Base-by-base conservation (phyloP, 2,888 invertebrate genomes). In the Ormia ochracea region DNA sequence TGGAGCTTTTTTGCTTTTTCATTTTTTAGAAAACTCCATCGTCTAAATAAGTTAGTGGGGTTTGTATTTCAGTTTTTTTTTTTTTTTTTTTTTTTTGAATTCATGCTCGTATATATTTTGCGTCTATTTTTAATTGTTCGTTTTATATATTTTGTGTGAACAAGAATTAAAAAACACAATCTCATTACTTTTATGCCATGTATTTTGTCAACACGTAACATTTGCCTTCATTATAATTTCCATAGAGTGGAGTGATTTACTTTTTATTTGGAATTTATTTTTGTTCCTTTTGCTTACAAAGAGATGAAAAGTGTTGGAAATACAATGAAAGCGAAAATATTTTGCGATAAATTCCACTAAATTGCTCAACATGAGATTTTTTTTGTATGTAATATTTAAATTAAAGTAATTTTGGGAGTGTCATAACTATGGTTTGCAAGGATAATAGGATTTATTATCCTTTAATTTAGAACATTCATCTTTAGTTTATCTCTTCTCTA, bases 131-230 rank as follows among this genome's bases (percentile, higher is more conserved):
- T 59, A n/a, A n/a, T 12, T 56, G 43, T 0, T 26, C 12, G 9
- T 2, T 66, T 17, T 2, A 23, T 59, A 1, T 36, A 38, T 54
- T 76, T 50, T 50, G 48, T 70, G 63, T 75, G 54, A 48, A 38
- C 66, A 23, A 38, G 4, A 77, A 77, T 72, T 59, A 80, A 68
- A 69, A 78, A 74, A 23, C 83, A 86, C 85, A 86, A 83, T 86
- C 87, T 87, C 87, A 87, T 87, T 87, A 87, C 86, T 87, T 87
- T 84, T 68, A 80, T 76, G 76, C 76, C 68, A 84, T 85, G 86
- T 85, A 85, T 86, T 87, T 87, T 86, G 86, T 87, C 86, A 87
- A 82, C 86, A 84, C 82, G 83, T 82, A 83, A 84, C 87, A 87
- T 86, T 85, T 87, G 87, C 86, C 86, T 86, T 85, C 83, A 85